Evolutionary conservation across 2,797 vertebrate genomes (phyloP).

Genomic region (Myotis planiceps): DNA sequence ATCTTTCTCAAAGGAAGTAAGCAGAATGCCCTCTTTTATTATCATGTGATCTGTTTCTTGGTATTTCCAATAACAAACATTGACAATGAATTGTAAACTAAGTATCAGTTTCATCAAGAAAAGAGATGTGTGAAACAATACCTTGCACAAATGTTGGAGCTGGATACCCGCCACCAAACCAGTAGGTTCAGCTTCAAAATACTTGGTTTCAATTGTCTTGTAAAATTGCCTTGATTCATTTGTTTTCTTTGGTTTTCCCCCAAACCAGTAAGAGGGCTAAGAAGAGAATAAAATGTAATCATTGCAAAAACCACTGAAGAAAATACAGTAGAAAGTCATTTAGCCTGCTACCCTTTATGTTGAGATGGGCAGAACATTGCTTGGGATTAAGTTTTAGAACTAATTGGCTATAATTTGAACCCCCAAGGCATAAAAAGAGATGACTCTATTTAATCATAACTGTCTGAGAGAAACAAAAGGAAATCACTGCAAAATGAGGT

Average conservation of each 20-base stretch:
- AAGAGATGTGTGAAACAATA: constrained; percentile 69
- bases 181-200: constrained; percentile 94
- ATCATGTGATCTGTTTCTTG: not conserved
- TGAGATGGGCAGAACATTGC: not conserved
- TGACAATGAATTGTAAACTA: not conserved
- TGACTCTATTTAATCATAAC: not conserved
- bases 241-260: constrained; percentile 89
- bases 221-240: constrained; percentile 90
- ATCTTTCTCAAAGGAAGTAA: constrained; percentile 18
- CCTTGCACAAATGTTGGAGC: constrained; percentile 96
- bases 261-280: constrained; percentile 95
- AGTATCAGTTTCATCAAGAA: not conserved
- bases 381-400: not conserved
- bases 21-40: not conserved
- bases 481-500: constrained; percentile 16
- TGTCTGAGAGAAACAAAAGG: not conserved
- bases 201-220: constrained; percentile 90
- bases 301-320: not conserved
- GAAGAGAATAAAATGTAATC: constrained; percentile 9
- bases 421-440: not conserved
- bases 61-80: not conserved
- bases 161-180: constrained; percentile 93
- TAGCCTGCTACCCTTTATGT: not conserved
- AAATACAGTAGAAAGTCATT: not conserved
- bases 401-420: not conserved